Base-by-base conservation (phyloP, 1,140 invertebrate genomes). In the Globodera rostochiensis region DNA sequence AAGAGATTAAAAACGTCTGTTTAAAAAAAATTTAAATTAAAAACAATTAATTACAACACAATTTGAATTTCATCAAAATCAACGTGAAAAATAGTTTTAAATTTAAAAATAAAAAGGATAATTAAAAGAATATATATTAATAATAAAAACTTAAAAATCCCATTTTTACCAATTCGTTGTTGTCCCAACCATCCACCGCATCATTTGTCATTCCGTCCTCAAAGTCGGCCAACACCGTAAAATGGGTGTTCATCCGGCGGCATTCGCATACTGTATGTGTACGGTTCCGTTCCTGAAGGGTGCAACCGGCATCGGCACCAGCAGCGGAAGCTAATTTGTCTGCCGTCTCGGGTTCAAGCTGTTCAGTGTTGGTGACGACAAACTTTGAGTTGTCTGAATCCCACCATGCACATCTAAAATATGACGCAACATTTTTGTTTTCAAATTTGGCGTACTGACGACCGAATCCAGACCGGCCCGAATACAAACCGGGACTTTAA, bases 181-280 rank as follows among this genome's bases (percentile, higher is more conserved):
- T 7, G 19, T 77, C 46, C 47, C 57, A 47, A 77, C n/a, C 46
- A 13, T 47, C 47, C 5, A 77, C 4, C 74, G 19, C 36, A 15
- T n/a, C 57, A 6, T 69, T 15, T 64, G 45, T 13, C n/a, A 15
- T 46, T 25, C 60, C 4, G 60, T 77, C 60, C 19, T 60, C 60
- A 21, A 77, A 64, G 67, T 77, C 75, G 25, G 67, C 67, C 11
- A 77, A 6, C 15, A 77, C 75, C 25, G 75, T 57, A 64, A 67
- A 71, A 45, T 77, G 75, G 9, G 75, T 46, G 50, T 47, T 47
- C 69, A 77, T 67, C 60, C 67, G 47, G 6, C 46, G 46, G n/a
- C 75, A 77, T 47, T 71, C 36, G 75, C 75, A 77, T 25, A 77
- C 67, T 8, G 75, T 77, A 15, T 77, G 75, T 47, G 75, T 57